Evolutionary conservation across 2,888 invertebrate genomes (phyloP), one percentile per base, ranked within the genome.

Genomic region (Choristoneura rosaceana): DNA sequence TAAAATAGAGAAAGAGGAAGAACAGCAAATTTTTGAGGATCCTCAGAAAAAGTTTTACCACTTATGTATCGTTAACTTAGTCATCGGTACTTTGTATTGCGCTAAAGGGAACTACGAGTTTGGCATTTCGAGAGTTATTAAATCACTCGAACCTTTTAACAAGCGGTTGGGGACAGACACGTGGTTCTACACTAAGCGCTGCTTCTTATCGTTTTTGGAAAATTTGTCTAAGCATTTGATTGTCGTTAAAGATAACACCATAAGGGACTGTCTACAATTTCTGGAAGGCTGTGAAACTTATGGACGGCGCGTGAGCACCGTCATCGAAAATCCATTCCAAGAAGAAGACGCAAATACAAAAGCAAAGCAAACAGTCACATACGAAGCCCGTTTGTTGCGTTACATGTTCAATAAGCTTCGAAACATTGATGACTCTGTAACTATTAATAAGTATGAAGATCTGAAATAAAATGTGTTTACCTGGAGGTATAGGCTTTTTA

Each of bases 101-200:
- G 98, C 99, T 2, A 99, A 99, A 91, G 99, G 99, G 0, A 99
- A 99, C 91, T 99, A 99, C 83, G 99, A 99, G 89, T 99, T 99
- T 90, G 99, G 99, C 0, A 97, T 99, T 81, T 99, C 99, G 0
- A 95, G 99, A 75, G 98, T 99, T 0, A 99, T 99, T 84, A 99
- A 99, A 90, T 99, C 99, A 52, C 91, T 99, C 73, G 98, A 99
- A 84, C 99, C 99, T 0, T 98, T 98, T 82, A 97, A 97, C 84
- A 98, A 98, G 89, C 98, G 99, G 85, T 95, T 99, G 9, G 99
- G 99, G 15, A 98, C 99, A 0, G 99, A 99, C 85, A 99, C 99
- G 3, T 99, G 99, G 99, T 97, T 98, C 87, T 99, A 99, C 87
- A 98, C 99, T 1, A 99, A 99, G 87, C 95, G 99, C 74, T 99